Evolutionary conservation across 64 coral and sea anemone genomes (phyloP).

Genomic region (Astreopora myriophthalma): DNA sequence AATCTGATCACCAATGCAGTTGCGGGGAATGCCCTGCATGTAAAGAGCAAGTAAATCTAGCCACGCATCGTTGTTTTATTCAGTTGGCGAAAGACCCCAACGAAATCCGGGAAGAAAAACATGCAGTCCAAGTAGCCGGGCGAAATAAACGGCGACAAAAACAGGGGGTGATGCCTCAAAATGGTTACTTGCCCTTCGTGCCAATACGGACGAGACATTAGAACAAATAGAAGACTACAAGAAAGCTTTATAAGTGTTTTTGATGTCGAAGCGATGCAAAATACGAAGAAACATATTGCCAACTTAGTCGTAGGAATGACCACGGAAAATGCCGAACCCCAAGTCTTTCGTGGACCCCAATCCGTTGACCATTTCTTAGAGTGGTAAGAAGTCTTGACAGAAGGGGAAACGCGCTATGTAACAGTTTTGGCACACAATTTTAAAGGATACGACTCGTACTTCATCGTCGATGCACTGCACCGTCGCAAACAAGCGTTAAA

Average conservation of each 20-base stretch:
- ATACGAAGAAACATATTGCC: slow-evolving; percentile 5
- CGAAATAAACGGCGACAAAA: not conserved
- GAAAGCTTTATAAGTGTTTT: not conserved
- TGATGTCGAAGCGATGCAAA: slow-evolving; percentile 44
- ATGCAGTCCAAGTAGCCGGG: not conserved
- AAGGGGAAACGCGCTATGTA: not conserved
- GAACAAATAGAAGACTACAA: not conserved
- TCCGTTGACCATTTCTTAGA: not conserved
- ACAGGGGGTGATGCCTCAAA: not conserved
- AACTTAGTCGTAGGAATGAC: slow-evolving; percentile 12
- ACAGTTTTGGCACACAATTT: no score
- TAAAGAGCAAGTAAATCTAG: not conserved
- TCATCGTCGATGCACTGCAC: no score
- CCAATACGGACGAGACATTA: not conserved
- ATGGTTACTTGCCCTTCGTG: not conserved
- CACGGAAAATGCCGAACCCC: no score
- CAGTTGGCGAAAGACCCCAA: not conserved
- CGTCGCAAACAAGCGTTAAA: no score
- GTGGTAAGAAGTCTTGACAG: not conserved
- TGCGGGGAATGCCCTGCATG: slow-evolving; percentile 1
- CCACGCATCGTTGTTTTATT: slow-evolving; percentile 36
- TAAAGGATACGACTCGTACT: no score
- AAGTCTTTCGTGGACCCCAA: not conserved
- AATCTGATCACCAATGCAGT: slow-evolving; percentile 4
- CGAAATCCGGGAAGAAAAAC: not conserved